Evolutionary conservation across 2,797 vertebrate species (phyloP), one percentile per base, ranked within the genome.

Genomic region (Bradypus variegatus): DNA sequence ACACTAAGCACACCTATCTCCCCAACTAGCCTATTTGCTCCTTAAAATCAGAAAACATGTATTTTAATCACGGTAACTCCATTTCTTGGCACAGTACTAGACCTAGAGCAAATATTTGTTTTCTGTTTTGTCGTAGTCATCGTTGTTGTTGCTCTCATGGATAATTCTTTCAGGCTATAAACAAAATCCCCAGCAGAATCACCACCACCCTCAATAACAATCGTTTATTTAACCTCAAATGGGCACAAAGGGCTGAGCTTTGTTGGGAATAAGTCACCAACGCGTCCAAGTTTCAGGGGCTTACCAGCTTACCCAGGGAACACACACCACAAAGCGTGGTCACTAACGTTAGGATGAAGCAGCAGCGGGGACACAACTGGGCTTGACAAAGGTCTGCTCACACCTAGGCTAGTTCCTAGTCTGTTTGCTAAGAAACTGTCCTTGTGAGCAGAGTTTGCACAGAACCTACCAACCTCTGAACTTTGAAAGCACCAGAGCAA

Each of bases 1-100:
- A 48, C 36, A 53, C 14, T 31, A n/a, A 2, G 33, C 3, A 1
- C 23, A 12, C 27, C 15, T 0, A 0, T 72, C 64, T 60, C 12
- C 45, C n/a, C 19, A 70, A 36, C 5, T 3, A 65, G 36, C 41
- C 85, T 64, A 4, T 21, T 21, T 9, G 36, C 36, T 85, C 65
- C 50, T 62, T 7, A 19, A 41, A 81, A n/a, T 72, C 76, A 67
- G 64, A 80, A 33, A 76, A 60, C 9, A 33, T 33, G 62, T 62
- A 72, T 62, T 62, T 70, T 19, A 53, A 81, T 69, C 72, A 25
- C 1, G 50, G 12, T 78, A n/a, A 19, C 36, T 81, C 65, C 25
- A 25, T 16, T 58, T 93, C 81, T 67, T 29, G 53, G 25, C 41
- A 45, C 14, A 60, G 38, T 6, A 31, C 72, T 84, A 50, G 33